A percentile compares a stretch with the other conserved stretches of the same genome.
Evolutionary conservation across 2,888 invertebrate genomes (phyloP).

Genomic region (Linhomoeus sp.): DNA sequence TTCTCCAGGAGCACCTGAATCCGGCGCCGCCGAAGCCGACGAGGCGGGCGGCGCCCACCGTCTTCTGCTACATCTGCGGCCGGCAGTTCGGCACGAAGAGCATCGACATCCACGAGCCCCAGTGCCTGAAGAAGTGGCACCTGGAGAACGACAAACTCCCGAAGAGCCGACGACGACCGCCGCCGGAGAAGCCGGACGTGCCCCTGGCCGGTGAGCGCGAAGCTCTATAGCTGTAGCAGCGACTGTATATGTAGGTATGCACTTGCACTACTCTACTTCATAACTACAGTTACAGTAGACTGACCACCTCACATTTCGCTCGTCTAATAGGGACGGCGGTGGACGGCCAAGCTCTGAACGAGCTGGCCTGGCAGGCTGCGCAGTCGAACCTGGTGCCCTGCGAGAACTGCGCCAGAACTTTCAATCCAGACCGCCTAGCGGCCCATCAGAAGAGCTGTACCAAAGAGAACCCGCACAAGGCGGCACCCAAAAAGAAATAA

Average conservation of each 20-base stretch:
- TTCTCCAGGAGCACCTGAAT: slow-evolving; percentile 14
- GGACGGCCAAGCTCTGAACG: slow-evolving; percentile 20
- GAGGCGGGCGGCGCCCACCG: slow-evolving; percentile 23
- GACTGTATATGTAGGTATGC: no score
- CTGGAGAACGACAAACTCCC: slow-evolving; percentile 41
- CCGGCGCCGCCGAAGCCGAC: slow-evolving; percentile 17
- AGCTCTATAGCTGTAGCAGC: no score
- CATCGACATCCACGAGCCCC: slow-evolving; percentile 45
- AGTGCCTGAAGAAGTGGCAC: slow-evolving; percentile 45
- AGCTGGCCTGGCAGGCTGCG: slow-evolving; percentile 38
- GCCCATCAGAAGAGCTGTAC: slow-evolving; percentile 41
- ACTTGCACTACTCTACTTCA: no score
- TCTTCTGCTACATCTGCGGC: slow-evolving; percentile 45
- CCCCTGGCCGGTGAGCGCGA: slow-evolving; percentile 12
- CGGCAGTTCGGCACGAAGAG: slow-evolving; percentile 44
- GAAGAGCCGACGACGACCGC: slow-evolving; percentile 34
- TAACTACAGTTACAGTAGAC: no score
- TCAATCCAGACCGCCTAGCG: slow-evolving; percentile 42
- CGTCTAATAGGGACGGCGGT: background rate
- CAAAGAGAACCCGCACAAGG: slow-evolving; percentile 9
- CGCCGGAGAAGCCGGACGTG: slow-evolving; percentile 40
- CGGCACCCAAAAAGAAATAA: background rate
- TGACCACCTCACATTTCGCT: no score
- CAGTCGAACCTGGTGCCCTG: slow-evolving; percentile 41
- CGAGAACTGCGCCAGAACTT: slow-evolving; percentile 43